phyloP scores from a whole-genome alignment of 2,113 vertebrate genomes.

The Phaethornis superciliosus region DNA sequence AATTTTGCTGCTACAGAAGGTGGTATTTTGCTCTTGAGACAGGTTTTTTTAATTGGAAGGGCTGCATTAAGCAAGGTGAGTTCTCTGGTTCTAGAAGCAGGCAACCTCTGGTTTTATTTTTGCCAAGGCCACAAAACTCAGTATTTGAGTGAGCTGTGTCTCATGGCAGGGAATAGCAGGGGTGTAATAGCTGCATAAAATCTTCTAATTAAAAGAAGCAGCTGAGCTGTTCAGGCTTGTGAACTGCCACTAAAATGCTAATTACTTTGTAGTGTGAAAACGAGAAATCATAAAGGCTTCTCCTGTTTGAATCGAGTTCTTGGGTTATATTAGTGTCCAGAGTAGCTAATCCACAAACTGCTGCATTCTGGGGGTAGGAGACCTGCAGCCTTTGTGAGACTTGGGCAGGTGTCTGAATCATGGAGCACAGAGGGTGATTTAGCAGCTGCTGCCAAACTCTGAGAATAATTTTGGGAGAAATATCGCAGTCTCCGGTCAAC shows the following conservation, averaged over 20 bases:
- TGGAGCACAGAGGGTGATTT: not conserved
- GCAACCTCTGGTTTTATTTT: not conserved
- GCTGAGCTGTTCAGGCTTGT: not conserved
- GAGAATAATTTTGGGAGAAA: not conserved
- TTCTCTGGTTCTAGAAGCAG: not conserved
- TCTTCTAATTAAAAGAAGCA: not conserved
- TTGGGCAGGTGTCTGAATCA: accelerated
- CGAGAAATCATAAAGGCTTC: not conserved
- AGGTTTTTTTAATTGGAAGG: not conserved
- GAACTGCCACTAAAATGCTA: not conserved
- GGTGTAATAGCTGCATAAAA: not conserved
- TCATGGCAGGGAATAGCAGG: not conserved
- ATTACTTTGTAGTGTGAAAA: not conserved
- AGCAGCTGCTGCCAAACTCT: not conserved
- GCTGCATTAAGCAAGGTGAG: not conserved
- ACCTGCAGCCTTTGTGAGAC: not conserved
- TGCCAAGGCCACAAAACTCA: not conserved
- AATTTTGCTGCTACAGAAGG: not conserved
- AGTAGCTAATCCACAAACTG: not conserved
- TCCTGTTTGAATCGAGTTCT: not conserved
- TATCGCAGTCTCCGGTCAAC: not conserved
- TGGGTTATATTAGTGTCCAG: not conserved
- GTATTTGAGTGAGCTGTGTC: not conserved
- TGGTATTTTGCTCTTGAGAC: not conserved
- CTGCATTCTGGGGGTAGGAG: not conserved